Conservation (phyloP, 1,140 invertebrate species). For the Bombus confusus region DNA sequence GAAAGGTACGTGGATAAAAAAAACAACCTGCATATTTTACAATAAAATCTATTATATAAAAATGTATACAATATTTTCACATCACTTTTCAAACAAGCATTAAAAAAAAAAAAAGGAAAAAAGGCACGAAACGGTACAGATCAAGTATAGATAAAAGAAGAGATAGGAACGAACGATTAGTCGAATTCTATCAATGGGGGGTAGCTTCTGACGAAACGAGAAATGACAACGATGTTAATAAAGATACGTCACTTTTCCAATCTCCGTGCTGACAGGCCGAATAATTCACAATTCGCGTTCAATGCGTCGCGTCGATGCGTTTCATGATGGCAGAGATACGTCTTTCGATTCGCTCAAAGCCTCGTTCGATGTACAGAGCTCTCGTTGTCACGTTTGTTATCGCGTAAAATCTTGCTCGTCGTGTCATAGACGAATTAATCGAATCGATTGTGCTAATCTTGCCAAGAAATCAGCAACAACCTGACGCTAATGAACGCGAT, state of each 20-base stretch:
- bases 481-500: slow-evolving; percentile 37
- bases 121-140: neutral
- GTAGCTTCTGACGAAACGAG: neutral
- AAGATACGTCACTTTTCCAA: slow-evolving; percentile 18
- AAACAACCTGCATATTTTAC: neutral
- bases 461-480: slow-evolving; percentile 14
- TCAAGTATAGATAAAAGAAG: neutral
- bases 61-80: neutral
- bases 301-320: neutral
- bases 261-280: neutral
- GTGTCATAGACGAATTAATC: slow-evolving; percentile 37
- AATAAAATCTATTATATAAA: neutral
- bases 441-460: slow-evolving; percentile 42
- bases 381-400: neutral
- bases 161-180: neutral
- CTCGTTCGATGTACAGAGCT: neutral
- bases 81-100: neutral
- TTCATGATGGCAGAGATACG: neutral
- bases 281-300: slow-evolving; percentile 12
- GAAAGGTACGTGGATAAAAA: too few relatives aligned
- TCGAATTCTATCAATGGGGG: neutral
- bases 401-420: slow-evolving; percentile 2
- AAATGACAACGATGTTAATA: neutral
- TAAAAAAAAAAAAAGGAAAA: neutral
- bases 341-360: neutral